phyloP scores from a whole-genome alignment of 1,140 invertebrate species.

The Tigriopus japonicus region DNA sequence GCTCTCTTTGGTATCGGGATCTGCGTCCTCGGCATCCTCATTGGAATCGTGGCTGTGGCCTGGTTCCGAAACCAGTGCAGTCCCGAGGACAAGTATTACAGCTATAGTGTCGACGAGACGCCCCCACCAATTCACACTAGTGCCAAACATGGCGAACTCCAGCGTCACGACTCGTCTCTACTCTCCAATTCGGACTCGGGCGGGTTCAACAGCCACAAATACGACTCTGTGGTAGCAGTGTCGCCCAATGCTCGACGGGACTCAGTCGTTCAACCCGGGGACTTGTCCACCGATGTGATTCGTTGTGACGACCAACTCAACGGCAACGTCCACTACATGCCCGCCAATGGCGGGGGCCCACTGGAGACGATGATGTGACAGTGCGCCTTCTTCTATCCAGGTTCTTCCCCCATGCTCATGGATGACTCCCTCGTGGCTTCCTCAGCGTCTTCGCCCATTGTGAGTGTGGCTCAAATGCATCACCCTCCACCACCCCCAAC shows the following conservation, averaged over 20 bases:
- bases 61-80: slow-evolving; percentile 8
- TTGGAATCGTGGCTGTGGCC: slow-evolving; percentile 8
- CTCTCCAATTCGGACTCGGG: slow-evolving; percentile 1
- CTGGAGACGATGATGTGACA: slow-evolving; percentile 5
- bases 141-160: not conserved
- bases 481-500: no score
- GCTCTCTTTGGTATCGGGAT: slow-evolving; percentile 11
- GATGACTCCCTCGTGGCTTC: not conserved
- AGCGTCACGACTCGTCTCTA: not conserved
- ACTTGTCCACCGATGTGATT: not conserved
- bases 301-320: not conserved
- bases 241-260: not conserved
- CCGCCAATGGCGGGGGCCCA: not conserved
- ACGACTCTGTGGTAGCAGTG: not conserved
- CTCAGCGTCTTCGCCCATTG: no score
- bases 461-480: no score
- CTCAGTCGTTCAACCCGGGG: not conserved
- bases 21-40: slow-evolving; percentile 10
- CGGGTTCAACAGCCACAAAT: not conserved
- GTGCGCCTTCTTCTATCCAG: not conserved
- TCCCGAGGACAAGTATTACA: slow-evolving; percentile 10
- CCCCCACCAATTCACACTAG: not conserved
- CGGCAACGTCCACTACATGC: not conserved
- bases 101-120: not conserved
- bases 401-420: not conserved